Base-by-base conservation (phyloP, 2,888 invertebrate species). In the Epinotia ramella region DNA sequence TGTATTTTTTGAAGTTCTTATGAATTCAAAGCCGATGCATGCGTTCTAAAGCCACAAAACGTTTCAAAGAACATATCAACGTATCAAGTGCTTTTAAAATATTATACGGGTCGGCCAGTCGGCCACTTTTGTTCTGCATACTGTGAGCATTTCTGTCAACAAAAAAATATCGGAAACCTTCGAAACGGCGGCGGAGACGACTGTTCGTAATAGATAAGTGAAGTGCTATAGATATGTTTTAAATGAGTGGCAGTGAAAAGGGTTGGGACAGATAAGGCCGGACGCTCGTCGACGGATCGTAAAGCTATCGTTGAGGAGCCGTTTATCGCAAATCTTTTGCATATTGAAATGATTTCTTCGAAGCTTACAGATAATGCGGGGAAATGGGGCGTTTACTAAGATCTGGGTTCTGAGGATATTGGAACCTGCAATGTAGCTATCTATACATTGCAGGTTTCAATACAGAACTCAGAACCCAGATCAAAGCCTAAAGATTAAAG, bases 191-290 rank as follows among this genome's bases (percentile, higher is more conserved):
- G 2, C 70, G 57, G 4, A 33, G 33, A 5, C 70, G 57, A 75
- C 60, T 70, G 75, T 66, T 71, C 75, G 16, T 66, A 64, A 67
- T 67, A 76, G 76, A 72, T 67, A 83, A 83, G 82, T 81, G 82
- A 81, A 81, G 80, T 82, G 80, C 83, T 80, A 75, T 82, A 84
- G 78, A 81, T 83, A 82, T 74, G 79, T 82, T 83, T 84, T 84
- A 80, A 81, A 78, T 78, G 81, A 84, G 81, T 86, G 89, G 88
- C 88, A 87, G 87, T 91, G 92, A 92, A 91, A 92, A 93, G 93
- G 93, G 92, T 93, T 89, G 87, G 90, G 90, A 88, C 88, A 92
- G 93, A 93, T 93, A 93, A 92, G 88, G 82, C 81, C 84, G 88
- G 88, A 88, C 91, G 88, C 88, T 91, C 92, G 90, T 91, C 89